Base-by-base conservation (phyloP, 2,797 vertebrate species). In the Trachurus trachurus region DNA sequence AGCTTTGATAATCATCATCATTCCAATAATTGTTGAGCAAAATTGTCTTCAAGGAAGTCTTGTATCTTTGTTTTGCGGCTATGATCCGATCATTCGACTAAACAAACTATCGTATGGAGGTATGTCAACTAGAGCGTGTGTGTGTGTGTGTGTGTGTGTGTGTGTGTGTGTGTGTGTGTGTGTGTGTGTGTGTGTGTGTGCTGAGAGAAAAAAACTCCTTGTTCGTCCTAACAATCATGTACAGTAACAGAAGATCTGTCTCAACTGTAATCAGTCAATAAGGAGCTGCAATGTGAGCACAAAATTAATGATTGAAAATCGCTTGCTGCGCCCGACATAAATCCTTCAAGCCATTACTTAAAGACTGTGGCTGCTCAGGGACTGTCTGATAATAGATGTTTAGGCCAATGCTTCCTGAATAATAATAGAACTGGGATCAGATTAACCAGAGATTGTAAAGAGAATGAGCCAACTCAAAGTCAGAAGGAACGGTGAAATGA, bases 371-470 rank as follows among this genome's bases (percentile, higher is more conserved):
- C 16, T 57, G 17, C 2, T 4, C 10, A 12, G 42, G 1, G 2
- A 39, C 13, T 1, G 26, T 1, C 26, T 26, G 26, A 26, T 37
- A 22, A 54, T 63, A 11, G 22, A 19, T 39, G 52, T 2, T 26
- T 12, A 42, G 45, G 31, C 19, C 29, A 52, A 60, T 34, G 11
- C 40, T 72, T 69, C 16, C 45, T 39, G 60, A n/a, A 68, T 42
- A n/a, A 15, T 17, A 45, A 53, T 12, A 21, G 15, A 8, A 57
- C 15, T 2, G 3, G 13, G 21, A 66, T 72, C 34, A 37, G n/a
- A 59, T 21, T 21, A 44, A 62, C 31, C 3, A 21, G 56, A 11
- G n/a, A 54, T 49, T 76, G n/a, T 15, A 2, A 11, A 53, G 11
- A 47, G 4, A 60, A 52, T 52, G 6, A 71, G 44, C 17, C 42